Base-by-base conservation (phyloP, 2,888 invertebrate species). In the Ethmia dodecea region DNA sequence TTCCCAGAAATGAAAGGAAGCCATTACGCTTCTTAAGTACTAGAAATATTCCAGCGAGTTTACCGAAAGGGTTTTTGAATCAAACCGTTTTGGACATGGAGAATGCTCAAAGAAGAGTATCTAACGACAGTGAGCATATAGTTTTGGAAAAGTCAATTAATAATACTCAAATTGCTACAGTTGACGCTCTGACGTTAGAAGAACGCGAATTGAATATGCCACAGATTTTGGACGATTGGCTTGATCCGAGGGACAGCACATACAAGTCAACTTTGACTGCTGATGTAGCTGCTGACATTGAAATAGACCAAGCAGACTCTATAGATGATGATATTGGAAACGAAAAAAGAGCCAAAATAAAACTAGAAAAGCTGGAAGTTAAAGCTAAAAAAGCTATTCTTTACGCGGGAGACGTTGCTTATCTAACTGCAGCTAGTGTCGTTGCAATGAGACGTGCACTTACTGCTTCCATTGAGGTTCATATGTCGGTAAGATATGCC, bases 351-450 rank as follows among this genome's bases (percentile, higher is more conserved):
- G 54, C 64, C 1, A 81, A 81, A 45, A 65, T 67, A 40, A 84
- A 74, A 53, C 31, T 78, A 13, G 86, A 84, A 37, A 69, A 57
- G 38, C 52, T 83, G 13, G 86, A 86, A 58, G 50, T 75, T 0
- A 84, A 79, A 52, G 86, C 86, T 1, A 86, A 86, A 40, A 84
- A 83, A 52, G 86, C 86, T 27, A 86, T 86, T 35, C 49, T 84
- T 9, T 84, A 81, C 29, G 84, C 86, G n/a, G 84, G 86, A 18
- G 83, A 86, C 45, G 81, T 86, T 8, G 86, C 86, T 3, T 84
- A 80, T 49, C 66, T 86, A 40, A 74, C 86, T 2, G 86, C 86
- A 20, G 77, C 84, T 28, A 86, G 83, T 45, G 79, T 86, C 3
- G 83, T 86, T 9, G 86, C 86, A 22, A 61, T 86, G 51, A 67